Percentiles rank a stretch among this genome's conserved stretches.
These are phyloP conservation scores for Siphamia tubifer DNA, from an alignment of 2,113 vertebrate species.

Conservation along the genomic window DNA sequence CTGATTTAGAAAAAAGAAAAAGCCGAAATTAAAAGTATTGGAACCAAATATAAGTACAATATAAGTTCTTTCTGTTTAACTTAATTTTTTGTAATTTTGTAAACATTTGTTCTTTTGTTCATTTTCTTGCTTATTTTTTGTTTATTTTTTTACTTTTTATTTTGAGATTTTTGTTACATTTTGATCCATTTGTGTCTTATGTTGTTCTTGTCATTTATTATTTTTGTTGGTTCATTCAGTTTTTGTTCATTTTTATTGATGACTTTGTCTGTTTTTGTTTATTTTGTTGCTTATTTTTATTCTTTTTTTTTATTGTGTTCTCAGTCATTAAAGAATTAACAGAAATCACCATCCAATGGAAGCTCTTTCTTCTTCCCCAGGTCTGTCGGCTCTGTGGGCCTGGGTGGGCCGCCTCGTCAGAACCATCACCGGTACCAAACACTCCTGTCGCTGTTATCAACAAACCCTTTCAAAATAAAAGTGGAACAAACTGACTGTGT, in stretches of 20 bases:
- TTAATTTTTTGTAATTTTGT: background rate
- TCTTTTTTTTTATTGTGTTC: too few species aligned
- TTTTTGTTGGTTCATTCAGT: too few species aligned
- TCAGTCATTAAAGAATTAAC: background rate
- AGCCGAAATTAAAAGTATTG: too few species aligned
- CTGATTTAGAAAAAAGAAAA: too few species aligned
- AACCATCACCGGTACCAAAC: slow-evolving; percentile 62
- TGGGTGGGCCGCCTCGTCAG: slow-evolving; percentile 67
- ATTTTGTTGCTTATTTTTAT: too few species aligned
- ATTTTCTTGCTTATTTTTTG: background rate
- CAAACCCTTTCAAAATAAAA: background rate
- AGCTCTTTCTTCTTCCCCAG: slow-evolving; percentile 23
- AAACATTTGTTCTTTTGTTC: background rate
- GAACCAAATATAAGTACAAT: too few species aligned
- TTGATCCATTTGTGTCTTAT: too few species aligned
- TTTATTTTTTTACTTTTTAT: background rate
- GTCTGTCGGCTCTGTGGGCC: slow-evolving; percentile 68
- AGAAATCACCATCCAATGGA: background rate
- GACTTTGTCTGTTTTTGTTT: too few species aligned
- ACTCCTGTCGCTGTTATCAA: background rate
- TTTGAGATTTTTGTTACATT: too few species aligned
- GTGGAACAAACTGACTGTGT: background rate
- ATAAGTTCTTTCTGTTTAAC: too few species aligned
- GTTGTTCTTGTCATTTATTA: too few species aligned
- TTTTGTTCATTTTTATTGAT: too few species aligned